Conservation (phyloP, 2,113 vertebrate genomes). For the Scomber colias region DNA sequence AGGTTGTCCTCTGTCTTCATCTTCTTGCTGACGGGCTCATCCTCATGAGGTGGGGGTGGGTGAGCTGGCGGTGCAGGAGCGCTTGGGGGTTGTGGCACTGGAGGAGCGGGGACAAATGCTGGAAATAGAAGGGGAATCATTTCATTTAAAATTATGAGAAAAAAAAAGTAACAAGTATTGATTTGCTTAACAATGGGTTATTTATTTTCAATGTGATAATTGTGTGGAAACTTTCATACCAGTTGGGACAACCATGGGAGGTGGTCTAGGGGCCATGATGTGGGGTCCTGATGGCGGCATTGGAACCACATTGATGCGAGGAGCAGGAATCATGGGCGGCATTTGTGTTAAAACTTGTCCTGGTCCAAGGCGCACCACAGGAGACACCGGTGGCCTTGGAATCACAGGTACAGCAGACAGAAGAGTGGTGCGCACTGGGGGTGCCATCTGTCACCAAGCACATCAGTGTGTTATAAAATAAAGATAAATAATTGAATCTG, state of each 20-base stretch:
- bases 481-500: not conserved
- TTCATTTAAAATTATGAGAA: not conserved
- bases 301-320: conserved; percentile 95
- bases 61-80: conserved; percentile 90
- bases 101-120: conserved; percentile 97
- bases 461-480: not conserved
- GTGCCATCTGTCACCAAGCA: conserved; percentile 86
- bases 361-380: conserved; percentile 91
- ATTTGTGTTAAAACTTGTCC: conserved; percentile 93
- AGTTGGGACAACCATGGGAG: conserved; percentile 96
- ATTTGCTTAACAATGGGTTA: not conserved
- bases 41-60: conserved; percentile 92
- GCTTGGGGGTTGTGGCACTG: conserved; percentile 90
- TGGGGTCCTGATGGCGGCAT: conserved; percentile 93
- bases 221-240: conserved; percentile 79
- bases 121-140: conserved; percentile 24
- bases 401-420: conserved; percentile 94
- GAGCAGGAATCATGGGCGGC: conserved; percentile 94
- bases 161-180: not conserved
- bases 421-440: conserved; percentile 92
- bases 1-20: conserved; percentile 97
- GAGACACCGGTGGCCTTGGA: conserved; percentile 91
- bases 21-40: conserved; percentile 95
- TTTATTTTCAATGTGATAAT: not conserved
- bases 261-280: conserved; percentile 94